phyloP scores from a whole-genome alignment of 1,140 invertebrate species.

The Tribolium madens region DNA sequence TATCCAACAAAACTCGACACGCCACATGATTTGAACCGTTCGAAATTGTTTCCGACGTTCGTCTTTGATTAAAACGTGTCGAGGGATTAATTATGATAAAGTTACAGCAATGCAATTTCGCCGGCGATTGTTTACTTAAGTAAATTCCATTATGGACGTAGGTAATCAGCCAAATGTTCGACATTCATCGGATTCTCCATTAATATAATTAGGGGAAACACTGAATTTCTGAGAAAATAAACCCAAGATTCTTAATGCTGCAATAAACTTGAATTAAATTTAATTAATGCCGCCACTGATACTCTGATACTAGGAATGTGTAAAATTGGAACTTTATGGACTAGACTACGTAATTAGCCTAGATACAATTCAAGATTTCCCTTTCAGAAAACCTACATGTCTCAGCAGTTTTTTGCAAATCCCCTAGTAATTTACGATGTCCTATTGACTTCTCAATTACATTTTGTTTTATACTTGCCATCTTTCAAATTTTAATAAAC shows the following conservation, averaged over 20 bases:
- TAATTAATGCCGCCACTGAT: constrained; percentile 11
- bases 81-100: constrained; percentile 18
- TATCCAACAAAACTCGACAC: constrained; percentile 26
- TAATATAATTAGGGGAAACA: neutral
- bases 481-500: neutral
- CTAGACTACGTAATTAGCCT: constrained; percentile 8
- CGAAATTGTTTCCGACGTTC: constrained; percentile 18
- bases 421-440: neutral
- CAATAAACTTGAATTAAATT: constrained; percentile 19
- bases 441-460: neutral
- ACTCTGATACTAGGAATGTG: constrained; percentile 15
- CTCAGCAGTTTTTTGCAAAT: neutral
- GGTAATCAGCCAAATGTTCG: neutral
- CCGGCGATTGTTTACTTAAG: constrained; percentile 5
- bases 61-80: constrained; percentile 20
- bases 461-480: neutral
- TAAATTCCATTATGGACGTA: constrained; percentile 3
- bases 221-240: neutral
- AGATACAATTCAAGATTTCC: constrained; percentile 13
- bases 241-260: constrained; percentile 1
- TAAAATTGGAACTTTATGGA: constrained; percentile 7
- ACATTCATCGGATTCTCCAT: constrained; percentile 12
- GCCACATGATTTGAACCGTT: constrained; percentile 17
- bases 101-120: constrained; percentile 20
- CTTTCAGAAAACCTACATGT: neutral